A percentile compares a stretch with the other conserved stretches of the same genome.
phyloP scores from a whole-genome alignment of 1,140 invertebrate species.

The Cardiocondyla obscurior region DNA sequence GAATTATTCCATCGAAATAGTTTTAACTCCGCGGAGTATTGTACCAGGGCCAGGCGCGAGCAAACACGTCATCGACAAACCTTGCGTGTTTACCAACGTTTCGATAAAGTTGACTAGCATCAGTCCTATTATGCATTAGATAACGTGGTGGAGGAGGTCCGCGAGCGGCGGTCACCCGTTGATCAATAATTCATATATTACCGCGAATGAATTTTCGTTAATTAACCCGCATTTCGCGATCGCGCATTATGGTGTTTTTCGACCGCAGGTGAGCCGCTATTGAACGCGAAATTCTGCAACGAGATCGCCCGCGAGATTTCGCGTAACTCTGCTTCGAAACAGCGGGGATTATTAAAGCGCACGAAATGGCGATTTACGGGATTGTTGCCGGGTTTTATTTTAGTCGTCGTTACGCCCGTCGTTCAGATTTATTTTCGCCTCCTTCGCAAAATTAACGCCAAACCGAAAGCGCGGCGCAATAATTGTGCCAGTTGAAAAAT shows the following conservation, averaged over 20 bases:
- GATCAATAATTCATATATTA: slow-evolving; percentile 16
- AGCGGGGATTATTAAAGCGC: not conserved
- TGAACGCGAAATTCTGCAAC: not conserved
- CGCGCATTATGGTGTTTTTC: not conserved
- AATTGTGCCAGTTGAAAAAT: slow-evolving; percentile 14
- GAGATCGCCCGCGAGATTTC: not conserved
- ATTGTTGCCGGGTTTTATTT: not conserved
- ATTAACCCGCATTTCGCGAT: not conserved
- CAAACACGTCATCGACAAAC: slow-evolving; percentile 38
- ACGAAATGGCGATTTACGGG: not conserved
- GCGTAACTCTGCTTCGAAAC: not conserved
- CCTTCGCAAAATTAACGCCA: not conserved
- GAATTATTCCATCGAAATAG: slow-evolving; percentile 47
- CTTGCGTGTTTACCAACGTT: slow-evolving; percentile 41
- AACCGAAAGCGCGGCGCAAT: not conserved
- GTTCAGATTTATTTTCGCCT: not conserved
- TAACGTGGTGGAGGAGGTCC: not conserved
- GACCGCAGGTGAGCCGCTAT: not conserved
- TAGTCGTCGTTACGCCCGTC: not conserved
- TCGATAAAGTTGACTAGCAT: slow-evolving; percentile 39
- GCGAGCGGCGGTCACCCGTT: not conserved
- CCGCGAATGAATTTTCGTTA: slow-evolving; percentile 28
- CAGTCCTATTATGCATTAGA: slow-evolving; percentile 25
- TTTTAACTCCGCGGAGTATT: slow-evolving; percentile 27
- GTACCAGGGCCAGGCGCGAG: not conserved